Evolutionary conservation across 1,140 invertebrate species (phyloP), one percentile per base, ranked within the genome.

Genomic region (Nomia melanderi): DNA sequence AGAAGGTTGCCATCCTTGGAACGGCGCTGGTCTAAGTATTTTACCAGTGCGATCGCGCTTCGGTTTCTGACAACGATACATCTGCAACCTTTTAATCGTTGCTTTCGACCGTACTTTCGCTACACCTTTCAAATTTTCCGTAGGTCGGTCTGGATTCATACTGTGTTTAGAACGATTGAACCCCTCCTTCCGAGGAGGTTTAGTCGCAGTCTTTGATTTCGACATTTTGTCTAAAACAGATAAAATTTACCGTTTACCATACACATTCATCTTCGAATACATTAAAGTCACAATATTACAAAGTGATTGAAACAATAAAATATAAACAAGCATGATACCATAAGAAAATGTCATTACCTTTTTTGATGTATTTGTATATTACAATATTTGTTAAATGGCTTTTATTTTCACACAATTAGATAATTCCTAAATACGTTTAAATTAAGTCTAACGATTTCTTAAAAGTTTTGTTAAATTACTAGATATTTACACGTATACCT

Each of bases 61-160:
- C 8, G 99, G 95, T 93, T 99, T 99, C 89, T 97, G 98, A 92
- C 98, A 98, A 79, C 97, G 96, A 92, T 99, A 99, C 98, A 99
- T 99, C 90, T 98, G 97, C 53, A 99, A 92, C 54, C 99, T 94
- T 89, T 98, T 98, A 65, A 99, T 99, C 0, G 99, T 99, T 3
- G 96, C 95, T 92, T 97, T 98, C 11, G 98, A 97, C 79, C 98
- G 94, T 41, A 96, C 94, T 87, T 97, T 96, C 0, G 95, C 95
- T 1, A 98, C 97, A 41, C 97, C 97, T 93, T 97, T 96, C n/a
- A 97, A 89, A 1, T 95, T 95, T 87, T 96, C 95, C 25, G 93
- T 94, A 1, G 94, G 93, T 31, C 97, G 93, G 81, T 98, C 96
- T 11, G 97, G 97, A 90, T 98, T 98, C 96, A 98, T 97, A 60